Evolutionary conservation across 2,113 vertebrate species (phyloP), one percentile per base, ranked within the genome.

Genomic region (Micromys minutus): DNA sequence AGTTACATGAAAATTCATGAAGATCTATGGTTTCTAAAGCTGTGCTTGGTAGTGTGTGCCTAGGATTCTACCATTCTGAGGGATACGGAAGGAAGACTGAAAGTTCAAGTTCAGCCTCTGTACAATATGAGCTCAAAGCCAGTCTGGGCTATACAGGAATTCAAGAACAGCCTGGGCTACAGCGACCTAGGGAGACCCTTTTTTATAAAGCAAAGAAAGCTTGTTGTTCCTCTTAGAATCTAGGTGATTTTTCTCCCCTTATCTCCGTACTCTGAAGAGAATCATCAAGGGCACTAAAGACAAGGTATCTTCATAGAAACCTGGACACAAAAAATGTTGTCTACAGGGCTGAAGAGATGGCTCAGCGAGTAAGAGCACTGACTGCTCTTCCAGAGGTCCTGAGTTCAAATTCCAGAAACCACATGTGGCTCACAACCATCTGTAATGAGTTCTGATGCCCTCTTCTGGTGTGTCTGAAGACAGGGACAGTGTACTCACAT

Each of bases 1-100:
- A 47, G 83, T n/a, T n/a, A 87, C 36, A 42, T 39, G n/a, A 86
- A 88, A 97, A 86, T 76, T 57, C 55, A 92, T 19, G 17, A 89
- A 39, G 34, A 93, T 42, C 10, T 61, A 39, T 11, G 36, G 39
- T 67, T 31, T 19, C 83, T 85, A 31, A 47, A 67, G 26, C 42
- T 47, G 17, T 36, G 42, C 61, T 63, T 84, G 57, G 59, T 31
- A 24, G 57, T 45, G 16, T 61, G 24, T 45, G 3, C 16, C 26
- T 84, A 24, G 24, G 17, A 84, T 11, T 63, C 57, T 63, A 63
- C 57, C 26, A 17, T 45, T 65, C 39, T 65, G 61, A 45, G 9
- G 11, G 61, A 17, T 19, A 45, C 63, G 57, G 36, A 47, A 65
- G 34, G 24, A 83, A 85, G 59, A 47, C 34, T 83, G 5, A 12